These are phyloP conservation scores for Accipiter cooperii DNA, from an alignment of 2,113 vertebrate genomes.

Conservation along the genomic window DNA sequence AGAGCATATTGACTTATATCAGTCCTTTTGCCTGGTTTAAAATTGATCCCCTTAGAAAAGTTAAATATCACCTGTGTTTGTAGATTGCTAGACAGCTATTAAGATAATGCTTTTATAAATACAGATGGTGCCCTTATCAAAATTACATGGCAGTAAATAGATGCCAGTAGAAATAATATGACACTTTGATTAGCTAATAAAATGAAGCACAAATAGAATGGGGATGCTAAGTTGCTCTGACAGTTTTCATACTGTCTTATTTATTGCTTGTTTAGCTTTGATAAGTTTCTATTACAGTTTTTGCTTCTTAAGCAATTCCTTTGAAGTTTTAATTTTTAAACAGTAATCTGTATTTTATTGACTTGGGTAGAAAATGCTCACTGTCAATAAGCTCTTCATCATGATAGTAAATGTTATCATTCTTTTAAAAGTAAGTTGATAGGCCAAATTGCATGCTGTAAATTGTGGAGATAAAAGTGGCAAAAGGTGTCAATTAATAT, in stretches of 20 bases:
- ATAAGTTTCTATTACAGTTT: constrained; percentile 52
- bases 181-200: constrained; percentile 74
- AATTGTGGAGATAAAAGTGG: background rate
- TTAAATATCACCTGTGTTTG: constrained; percentile 81
- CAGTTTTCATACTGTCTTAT: constrained; percentile 65
- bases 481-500: constrained; percentile 18
- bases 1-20: constrained; percentile 65
- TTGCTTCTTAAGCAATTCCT: constrained; percentile 53
- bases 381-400: constrained; percentile 48
- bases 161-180: constrained; percentile 74
- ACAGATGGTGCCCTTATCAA: constrained; percentile 81
- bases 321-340: constrained; percentile 62
- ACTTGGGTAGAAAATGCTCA: constrained; percentile 43
- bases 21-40: constrained; percentile 72
- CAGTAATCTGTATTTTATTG: constrained; percentile 63
- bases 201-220: constrained; percentile 61
- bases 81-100: constrained; percentile 75
- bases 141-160: constrained; percentile 76
- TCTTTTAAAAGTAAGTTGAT: constrained; percentile 26
- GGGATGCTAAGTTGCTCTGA: constrained; percentile 62
- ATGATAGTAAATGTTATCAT: constrained; percentile 11
- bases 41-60: constrained; percentile 78
- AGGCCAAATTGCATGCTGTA: background rate
- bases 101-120: constrained; percentile 83
- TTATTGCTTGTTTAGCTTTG: constrained; percentile 70